phyloP scores from a whole-genome alignment of 2,113 vertebrate genomes.

The Lepus europaeus region DNA sequence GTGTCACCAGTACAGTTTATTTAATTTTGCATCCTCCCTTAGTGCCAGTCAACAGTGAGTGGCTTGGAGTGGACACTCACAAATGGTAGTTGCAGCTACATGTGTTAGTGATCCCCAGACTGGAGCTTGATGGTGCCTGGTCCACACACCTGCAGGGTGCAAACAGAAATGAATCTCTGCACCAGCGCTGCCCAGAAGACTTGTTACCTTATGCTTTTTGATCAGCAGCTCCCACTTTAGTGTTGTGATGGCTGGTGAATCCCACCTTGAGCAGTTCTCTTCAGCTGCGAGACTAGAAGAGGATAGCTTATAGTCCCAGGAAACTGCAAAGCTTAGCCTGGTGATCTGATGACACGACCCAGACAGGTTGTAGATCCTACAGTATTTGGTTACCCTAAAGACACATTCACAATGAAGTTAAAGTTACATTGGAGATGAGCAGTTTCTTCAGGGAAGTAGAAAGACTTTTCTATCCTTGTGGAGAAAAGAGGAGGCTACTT shows the following conservation, averaged over 20 bases:
- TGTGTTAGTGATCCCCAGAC: neutral
- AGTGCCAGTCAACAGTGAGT: neutral
- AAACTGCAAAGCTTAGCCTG: conserved; percentile 5
- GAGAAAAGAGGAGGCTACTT: neutral
- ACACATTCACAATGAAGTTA: neutral
- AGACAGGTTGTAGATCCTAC: neutral
- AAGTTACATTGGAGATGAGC: conserved; percentile 40
- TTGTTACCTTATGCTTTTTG: conserved; percentile 43
- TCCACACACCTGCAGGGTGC: neutral
- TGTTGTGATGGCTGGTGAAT: conserved; percentile 11
- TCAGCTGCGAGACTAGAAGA: neutral
- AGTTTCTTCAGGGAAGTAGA: neutral
- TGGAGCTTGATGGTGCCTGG: conserved; percentile 6
- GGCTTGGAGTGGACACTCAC: neutral
- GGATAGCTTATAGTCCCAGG: neutral
- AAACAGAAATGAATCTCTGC: conserved; percentile 34
- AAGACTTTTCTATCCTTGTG: conserved; percentile 9
- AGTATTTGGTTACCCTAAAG: conserved; percentile 32
- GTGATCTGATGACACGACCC: neutral
- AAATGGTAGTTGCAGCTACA: neutral
- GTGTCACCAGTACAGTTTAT: neutral
- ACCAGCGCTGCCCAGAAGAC: conserved; percentile 38
- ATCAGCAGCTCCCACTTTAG: neutral
- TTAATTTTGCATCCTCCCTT: conserved; percentile 46
- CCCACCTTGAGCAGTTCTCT: neutral